Evolutionary conservation across 2,888 invertebrate species (phyloP).

Genomic region (Polydrusus tereticollis): DNA sequence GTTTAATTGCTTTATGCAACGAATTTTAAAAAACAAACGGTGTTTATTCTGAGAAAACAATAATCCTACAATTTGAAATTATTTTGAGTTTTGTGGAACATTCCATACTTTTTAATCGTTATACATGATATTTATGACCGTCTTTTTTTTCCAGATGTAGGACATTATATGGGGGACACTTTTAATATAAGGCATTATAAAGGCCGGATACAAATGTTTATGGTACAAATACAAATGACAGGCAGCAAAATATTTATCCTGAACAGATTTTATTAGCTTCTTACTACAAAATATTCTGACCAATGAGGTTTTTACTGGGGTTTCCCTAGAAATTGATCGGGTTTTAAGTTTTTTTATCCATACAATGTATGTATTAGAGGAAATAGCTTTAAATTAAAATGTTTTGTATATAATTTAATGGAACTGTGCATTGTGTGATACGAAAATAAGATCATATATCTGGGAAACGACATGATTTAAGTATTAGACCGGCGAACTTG

Average conservation of each 20-base stretch:
- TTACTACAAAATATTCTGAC: constrained; percentile 1
- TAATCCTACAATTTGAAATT: no score
- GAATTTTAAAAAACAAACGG: no score
- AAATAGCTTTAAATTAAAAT: constrained; percentile 10
- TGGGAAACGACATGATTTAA: background rate
- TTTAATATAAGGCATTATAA: background rate
- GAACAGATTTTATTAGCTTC: background rate
- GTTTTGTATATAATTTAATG: constrained; percentile 14
- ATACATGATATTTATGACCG: no score
- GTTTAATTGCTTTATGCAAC: no score
- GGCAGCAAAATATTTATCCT: constrained; percentile 1
- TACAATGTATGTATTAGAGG: constrained; percentile 19
- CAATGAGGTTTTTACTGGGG: background rate
- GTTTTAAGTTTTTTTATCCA: constrained; percentile 4
- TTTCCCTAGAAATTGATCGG: background rate
- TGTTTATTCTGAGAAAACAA: no score
- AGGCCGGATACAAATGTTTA: constrained; percentile 2
- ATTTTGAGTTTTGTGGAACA: no score
- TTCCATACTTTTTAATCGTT: no score
- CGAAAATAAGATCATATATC: constrained; percentile 7
- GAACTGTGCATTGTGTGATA: constrained; percentile 13
- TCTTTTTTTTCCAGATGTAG: background rate
- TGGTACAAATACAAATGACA: constrained; percentile 14
- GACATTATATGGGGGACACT: background rate
- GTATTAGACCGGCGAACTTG: background rate